Base-by-base conservation (phyloP, 2,797 vertebrate genomes). In the Girardinus metallicus region DNA sequence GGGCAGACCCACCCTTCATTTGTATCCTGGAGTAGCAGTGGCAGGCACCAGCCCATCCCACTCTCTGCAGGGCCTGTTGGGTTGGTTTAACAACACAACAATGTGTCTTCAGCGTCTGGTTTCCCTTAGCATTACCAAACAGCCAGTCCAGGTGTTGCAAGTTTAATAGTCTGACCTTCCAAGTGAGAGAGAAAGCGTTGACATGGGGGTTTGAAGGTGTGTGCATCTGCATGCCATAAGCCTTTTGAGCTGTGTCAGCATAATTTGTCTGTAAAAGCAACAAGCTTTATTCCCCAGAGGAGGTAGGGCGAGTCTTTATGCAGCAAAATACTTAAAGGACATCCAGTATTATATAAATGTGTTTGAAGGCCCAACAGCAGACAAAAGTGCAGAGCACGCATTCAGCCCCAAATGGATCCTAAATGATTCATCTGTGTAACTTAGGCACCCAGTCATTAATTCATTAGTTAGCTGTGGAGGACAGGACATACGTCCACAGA, bases 351-450 rank as follows among this genome's bases (percentile, higher is more conserved):
- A 72, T 16, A 29, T 29, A 46, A 72, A 44, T 29, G 23, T 73
- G 29, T 60, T 29, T 64, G 41, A 43, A 76, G 44, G 44, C 44
- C 60, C n/a, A 78, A 44, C 43, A 79, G 62, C 1, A 85, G 66
- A 85, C 72, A 81, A 57, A 78, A 64, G 66, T 55, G n/a, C 66
- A 77, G 60, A 85, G 78, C 47, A 81, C 43, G 36, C 44, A 73
- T 85, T 89, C 73, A 87, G 60, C 76, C 55, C 62, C 29, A 66
- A 79, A 80, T 79, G 70, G 75, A 84, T 88, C 85, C 87, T 94
- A 87, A 95, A 94, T 92, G 91, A 94, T 94, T 94, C 77, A 94
- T 93, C 81, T 57, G 64, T 91, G 92, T 82, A 93, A 92, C 85
- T 53, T 76, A 62, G 87, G 86, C 83, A 85, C 80, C 74, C 75